A percentile compares a stretch with the other conserved stretches of the same genome.
Conservation (phyloP, 2,113 vertebrate species). For the Pomatorhinus ruficollis region DNA sequence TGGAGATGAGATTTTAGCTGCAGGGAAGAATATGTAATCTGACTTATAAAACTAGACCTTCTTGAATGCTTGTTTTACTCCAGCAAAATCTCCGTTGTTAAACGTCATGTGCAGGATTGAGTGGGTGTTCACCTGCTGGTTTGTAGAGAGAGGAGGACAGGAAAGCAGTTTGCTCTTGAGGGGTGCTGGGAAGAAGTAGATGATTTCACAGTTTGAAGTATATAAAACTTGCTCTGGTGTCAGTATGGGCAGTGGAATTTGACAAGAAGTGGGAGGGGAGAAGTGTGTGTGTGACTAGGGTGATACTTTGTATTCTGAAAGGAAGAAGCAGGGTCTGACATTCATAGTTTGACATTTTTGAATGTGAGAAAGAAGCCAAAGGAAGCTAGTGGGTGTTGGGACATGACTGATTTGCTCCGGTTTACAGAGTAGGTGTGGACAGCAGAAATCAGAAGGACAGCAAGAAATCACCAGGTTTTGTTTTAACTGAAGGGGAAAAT, state of each 20-base stretch:
- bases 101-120: neutral
- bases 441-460: neutral
- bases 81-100: neutral
- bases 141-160: neutral
- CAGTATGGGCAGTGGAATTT: neutral
- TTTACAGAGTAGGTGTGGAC: neutral
- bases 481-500: neutral
- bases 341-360: neutral
- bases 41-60: neutral
- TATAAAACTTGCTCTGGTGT: neutral
- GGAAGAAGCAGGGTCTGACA: constrained; percentile 9
- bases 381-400: constrained; percentile 19
- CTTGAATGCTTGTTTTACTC: neutral
- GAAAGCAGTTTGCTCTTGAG: neutral
- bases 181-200: neutral
- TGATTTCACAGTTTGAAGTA: neutral
- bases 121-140: neutral
- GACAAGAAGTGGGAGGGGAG: neutral
- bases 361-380: neutral
- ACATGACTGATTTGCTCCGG: neutral
- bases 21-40: neutral
- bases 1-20: neutral
- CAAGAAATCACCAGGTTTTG: neutral
- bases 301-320: neutral
- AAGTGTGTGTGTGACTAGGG: neutral